Percentiles rank a stretch among this genome's conserved stretches.
These are phyloP conservation scores for Lates japonicus DNA, from an alignment of 2,797 vertebrate species.

Conservation along the genomic window DNA sequence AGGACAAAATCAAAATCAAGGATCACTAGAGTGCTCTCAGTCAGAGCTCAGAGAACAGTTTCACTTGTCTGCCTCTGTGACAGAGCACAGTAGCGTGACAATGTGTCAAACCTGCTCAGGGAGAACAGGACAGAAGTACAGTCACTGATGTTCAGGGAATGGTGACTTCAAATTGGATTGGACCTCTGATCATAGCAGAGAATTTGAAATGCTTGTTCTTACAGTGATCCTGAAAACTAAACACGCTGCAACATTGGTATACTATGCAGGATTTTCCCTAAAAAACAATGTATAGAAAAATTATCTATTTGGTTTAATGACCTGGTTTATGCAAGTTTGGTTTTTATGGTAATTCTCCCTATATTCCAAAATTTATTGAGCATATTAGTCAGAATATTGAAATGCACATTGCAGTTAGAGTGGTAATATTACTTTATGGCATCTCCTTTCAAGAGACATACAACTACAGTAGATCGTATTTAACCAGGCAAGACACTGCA, in stretches of 20 bases:
- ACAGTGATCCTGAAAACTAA: background rate
- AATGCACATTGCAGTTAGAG: background rate
- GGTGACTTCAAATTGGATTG: constrained; percentile 4
- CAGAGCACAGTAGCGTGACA: constrained; percentile 1
- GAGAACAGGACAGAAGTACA: constrained; percentile 8
- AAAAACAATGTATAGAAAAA: too few species aligned
- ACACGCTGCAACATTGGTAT: too few species aligned
- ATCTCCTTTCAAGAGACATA: background rate
- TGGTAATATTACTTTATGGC: background rate
- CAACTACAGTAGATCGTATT: background rate
- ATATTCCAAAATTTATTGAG: too few species aligned
- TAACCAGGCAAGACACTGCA: background rate
- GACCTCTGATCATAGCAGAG: constrained; percentile 16
- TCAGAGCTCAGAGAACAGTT: constrained; percentile 27
- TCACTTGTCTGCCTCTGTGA: constrained; percentile 17
- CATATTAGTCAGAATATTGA: too few species aligned
- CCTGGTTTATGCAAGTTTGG: too few species aligned
- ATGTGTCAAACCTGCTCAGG: constrained; percentile 18
- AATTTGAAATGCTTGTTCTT: constrained; percentile 6
- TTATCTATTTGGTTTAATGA: too few species aligned
- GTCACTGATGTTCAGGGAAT: background rate
- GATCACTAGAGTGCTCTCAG: background rate
- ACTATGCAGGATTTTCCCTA: too few species aligned
- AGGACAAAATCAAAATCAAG: constrained; percentile 23
- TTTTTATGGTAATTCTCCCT: too few species aligned